These are phyloP conservation scores for Hippocampus zosterae DNA, from an alignment of 2,113 vertebrate genomes.

Conservation along the genomic window DNA sequence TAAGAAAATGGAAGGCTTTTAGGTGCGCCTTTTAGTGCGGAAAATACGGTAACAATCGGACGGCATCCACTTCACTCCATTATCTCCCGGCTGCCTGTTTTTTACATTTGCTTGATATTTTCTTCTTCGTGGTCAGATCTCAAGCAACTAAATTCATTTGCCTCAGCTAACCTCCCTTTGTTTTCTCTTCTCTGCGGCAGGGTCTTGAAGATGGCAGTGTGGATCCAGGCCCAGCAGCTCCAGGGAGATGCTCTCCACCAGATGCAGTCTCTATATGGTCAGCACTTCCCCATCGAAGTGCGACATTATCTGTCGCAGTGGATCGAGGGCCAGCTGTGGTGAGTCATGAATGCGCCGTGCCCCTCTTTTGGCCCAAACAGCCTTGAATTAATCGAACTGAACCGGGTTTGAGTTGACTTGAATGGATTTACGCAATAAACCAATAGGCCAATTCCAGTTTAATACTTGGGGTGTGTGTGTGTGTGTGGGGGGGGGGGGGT, in stretches of 20 bases:
- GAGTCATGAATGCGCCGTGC: constrained; percentile 19
- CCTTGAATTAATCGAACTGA: neutral
- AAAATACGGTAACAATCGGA: neutral
- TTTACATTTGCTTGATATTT: neutral
- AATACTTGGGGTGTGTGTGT: too few relatives aligned
- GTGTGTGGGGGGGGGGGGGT: too few relatives aligned
- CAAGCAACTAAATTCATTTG: neutral
- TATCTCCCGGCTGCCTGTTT: neutral
- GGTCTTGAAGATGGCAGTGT: constrained; percentile 88
- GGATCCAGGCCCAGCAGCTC: constrained; percentile 98
- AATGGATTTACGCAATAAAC: neutral
- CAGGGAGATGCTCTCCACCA: constrained; percentile 95
- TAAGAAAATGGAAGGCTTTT: too few relatives aligned
- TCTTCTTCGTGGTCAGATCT: neutral
- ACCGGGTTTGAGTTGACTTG: neutral
- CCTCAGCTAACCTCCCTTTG: neutral
- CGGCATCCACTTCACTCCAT: neutral
- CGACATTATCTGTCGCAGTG: constrained; percentile 95
- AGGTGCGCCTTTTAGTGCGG: too few relatives aligned
- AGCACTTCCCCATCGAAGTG: constrained; percentile 97
- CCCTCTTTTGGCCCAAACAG: neutral
- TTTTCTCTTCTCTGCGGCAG: constrained; percentile 47
- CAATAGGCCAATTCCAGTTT: neutral
- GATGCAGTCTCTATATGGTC: constrained; percentile 96
- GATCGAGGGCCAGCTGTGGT: constrained; percentile 95